Conservation (phyloP, 2,797 vertebrate genomes). For the Paratrypauchen microcephalus region DNA sequence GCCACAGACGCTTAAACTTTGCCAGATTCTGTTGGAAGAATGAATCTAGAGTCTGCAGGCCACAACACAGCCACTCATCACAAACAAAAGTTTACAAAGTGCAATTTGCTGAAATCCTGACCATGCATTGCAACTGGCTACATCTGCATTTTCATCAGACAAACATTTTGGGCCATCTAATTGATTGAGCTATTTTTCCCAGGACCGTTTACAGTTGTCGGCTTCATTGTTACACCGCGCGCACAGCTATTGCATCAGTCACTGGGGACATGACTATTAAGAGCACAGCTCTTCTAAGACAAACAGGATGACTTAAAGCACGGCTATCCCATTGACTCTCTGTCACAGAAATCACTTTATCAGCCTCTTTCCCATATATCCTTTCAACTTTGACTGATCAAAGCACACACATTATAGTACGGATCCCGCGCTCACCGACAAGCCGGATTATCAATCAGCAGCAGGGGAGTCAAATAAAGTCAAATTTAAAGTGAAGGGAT, state of each 20-base stretch:
- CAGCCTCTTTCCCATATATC: slow-evolving; percentile 75
- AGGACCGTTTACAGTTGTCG: slow-evolving; percentile 74
- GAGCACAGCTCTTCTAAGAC: slow-evolving; percentile 76
- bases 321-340: slow-evolving; percentile 70
- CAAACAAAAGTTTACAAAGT: slow-evolving; percentile 47
- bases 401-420: slow-evolving; percentile 75
- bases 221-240: slow-evolving; percentile 75
- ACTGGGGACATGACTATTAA: slow-evolving; percentile 79
- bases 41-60: slow-evolving; percentile 45
- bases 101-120: slow-evolving; percentile 72
- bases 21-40: slow-evolving; percentile 59
- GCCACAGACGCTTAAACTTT: slow-evolving; percentile 70
- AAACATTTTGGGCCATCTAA: slow-evolving; percentile 74
- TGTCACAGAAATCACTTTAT: slow-evolving; percentile 79
- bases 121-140: slow-evolving; percentile 52
- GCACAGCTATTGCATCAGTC: slow-evolving; percentile 81
- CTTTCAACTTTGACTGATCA: slow-evolving; percentile 81
- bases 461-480: slow-evolving; percentile 64
- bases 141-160: slow-evolving; percentile 75
- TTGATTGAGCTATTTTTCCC: slow-evolving; percentile 72
- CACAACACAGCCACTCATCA: slow-evolving; percentile 48
- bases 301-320: slow-evolving; percentile 81
- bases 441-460: slow-evolving; percentile 75
- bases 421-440: slow-evolving; percentile 71
- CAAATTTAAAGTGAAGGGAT: slow-evolving; percentile 71